Conservation (phyloP, 2,113 vertebrate species). For the Callocephalon fimbriatum region DNA sequence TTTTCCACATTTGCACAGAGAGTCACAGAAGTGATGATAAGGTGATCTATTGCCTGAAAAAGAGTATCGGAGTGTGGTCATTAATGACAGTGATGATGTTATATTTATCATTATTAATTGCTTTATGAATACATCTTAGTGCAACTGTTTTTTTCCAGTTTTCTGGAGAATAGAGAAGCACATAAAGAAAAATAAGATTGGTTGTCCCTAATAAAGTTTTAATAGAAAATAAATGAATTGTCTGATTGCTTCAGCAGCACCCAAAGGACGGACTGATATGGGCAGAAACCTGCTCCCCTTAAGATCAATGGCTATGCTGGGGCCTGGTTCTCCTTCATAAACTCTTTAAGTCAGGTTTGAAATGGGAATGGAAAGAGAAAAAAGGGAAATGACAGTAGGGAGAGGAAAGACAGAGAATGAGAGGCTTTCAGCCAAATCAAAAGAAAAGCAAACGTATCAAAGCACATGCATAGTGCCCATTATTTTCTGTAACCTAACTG, state of each 20-base stretch:
- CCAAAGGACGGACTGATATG: neutral
- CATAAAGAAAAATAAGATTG: neutral
- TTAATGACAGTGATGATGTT: neutral
- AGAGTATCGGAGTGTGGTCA: neutral
- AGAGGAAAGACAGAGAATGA: neutral
- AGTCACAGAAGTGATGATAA: neutral
- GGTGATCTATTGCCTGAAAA: neutral
- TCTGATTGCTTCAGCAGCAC: neutral
- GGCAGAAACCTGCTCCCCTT: neutral
- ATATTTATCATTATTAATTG: neutral
- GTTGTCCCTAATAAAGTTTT: neutral
- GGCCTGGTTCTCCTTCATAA: neutral
- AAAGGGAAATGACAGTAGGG: neutral
- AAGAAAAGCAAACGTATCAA: constrained; percentile 45
- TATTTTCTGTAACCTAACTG: neutral
- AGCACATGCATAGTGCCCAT: neutral
- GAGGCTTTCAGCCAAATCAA: constrained; percentile 41
- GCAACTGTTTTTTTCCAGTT: neutral
- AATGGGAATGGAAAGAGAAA: neutral
- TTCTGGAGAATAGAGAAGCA: neutral
- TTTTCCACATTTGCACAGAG: neutral
- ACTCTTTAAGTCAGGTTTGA: constrained; percentile 11
- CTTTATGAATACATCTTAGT: neutral
- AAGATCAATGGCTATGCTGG: neutral
- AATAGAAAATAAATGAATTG: neutral